Evolutionary conservation across 2,113 vertebrate species (phyloP), one percentile per base, ranked within the genome.

Genomic region (Ammodytes marinus): DNA sequence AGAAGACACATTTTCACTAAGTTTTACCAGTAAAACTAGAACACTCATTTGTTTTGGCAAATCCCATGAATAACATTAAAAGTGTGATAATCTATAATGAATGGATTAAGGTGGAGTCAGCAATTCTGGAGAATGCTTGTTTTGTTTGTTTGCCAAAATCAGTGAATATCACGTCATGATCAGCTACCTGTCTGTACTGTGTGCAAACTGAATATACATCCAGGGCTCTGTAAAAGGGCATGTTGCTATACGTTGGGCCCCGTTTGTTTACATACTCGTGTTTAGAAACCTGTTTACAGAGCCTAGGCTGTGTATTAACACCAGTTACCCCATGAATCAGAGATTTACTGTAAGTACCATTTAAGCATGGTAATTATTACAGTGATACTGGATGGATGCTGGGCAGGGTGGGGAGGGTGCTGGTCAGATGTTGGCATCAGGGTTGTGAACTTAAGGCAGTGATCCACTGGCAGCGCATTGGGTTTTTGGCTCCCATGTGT

Each of bases 401-500:
- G 19, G 47, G 45, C 0, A n/a, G 11, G 50, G 4, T 12, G 50
- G 50, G 35, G 45, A 52, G 59, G 54, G 59, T 43, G 46, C 5
- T n/a, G 39, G 40, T 74, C 2, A 1, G 50, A 58, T 49, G 53
- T 76, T 39, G 60, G 72, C 65, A 52, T 69, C 55, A 19, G 40
- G 8, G 4, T 27, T 5, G 2, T 47, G 13, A 35, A 57, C 75
- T 45, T 46, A 6, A 39, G 43, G 69, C 69, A 42, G 47, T 4
- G 52, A 40, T 39, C 39, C 17, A 43, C 2, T 8, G 19, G 35
- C 14, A 53, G 58, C 39, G 52, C 46, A 66, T 71, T 77, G 47
- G 57, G 39, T 67, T 72, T 47, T 40, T 40, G 67, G 53, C 19
- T 50, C 52, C 59, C 53, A 13, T 47, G 35, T 64, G 50, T 70